phyloP scores from a whole-genome alignment of 1,140 invertebrate genomes.

The Anastatus disparis region DNA sequence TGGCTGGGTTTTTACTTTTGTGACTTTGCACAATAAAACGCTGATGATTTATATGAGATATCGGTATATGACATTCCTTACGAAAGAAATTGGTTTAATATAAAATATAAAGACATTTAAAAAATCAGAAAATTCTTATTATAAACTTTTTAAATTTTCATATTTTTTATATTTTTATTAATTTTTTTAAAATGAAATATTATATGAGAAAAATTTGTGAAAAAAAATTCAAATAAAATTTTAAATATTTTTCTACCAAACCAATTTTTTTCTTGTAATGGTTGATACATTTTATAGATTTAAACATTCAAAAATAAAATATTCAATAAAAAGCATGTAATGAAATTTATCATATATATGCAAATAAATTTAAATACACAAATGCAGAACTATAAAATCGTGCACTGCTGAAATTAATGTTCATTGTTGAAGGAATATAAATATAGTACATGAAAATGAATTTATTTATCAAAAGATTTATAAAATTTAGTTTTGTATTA shows the following conservation, averaged over 20 bases:
- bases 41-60: conserved; percentile 12
- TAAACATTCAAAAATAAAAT: conserved; percentile 15
- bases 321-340: not conserved
- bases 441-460: not conserved
- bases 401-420: conserved; percentile 21
- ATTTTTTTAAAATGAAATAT: too few relatives aligned
- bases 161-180: too few relatives aligned
- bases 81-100: conserved; percentile 4
- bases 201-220: too few relatives aligned
- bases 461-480: too few relatives aligned
- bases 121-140: too few relatives aligned
- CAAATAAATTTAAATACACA: not conserved
- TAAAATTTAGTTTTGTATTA: too few relatives aligned
- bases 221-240: too few relatives aligned
- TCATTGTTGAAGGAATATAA: not conserved
- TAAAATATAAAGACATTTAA: too few relatives aligned
- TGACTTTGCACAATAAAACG: conserved; percentile 4
- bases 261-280: not conserved
- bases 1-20: not conserved
- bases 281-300: not conserved
- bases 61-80: not conserved
- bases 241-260: too few relatives aligned
- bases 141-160: not conserved
- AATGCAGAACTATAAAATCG: not conserved
- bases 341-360: not conserved